Conservation (phyloP, 2,888 invertebrate species). For the Pseudococcus longispinus region DNA sequence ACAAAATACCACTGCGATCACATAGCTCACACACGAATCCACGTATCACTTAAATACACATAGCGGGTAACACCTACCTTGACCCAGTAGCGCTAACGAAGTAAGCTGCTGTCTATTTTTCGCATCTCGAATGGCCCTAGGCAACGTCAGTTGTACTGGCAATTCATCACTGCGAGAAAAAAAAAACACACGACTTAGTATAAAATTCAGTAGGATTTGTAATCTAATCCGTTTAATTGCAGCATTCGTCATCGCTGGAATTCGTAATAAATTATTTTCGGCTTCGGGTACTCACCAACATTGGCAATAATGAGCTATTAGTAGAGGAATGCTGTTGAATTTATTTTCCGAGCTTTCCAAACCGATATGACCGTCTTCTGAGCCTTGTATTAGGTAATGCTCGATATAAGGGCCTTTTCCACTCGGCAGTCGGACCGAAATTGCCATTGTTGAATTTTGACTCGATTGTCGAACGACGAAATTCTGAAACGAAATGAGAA, state of each 20-base stretch:
- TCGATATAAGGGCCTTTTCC: conserved; percentile 92
- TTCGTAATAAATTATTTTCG: background rate
- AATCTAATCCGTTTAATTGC: background rate
- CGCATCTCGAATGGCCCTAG: conserved; percentile 84
- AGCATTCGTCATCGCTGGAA: background rate
- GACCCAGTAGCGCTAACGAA: conserved; percentile 87
- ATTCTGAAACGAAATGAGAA: conserved; percentile 68
- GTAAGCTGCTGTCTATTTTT: conserved; percentile 89
- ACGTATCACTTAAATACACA: conserved; percentile 32
- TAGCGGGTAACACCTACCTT: too few relatives aligned
- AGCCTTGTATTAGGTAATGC: conserved; percentile 92
- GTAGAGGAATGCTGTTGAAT: conserved; percentile 89
- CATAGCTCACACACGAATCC: background rate
- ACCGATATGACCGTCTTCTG: conserved; percentile 76
- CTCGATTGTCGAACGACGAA: conserved; percentile 95
- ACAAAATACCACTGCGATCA: background rate
- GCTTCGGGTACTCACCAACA: conserved; percentile 72
- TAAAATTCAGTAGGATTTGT: background rate
- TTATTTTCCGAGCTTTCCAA: conserved; percentile 93
- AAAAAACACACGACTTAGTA: background rate
- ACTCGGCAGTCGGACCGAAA: conserved; percentile 86
- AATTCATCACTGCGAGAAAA: conserved; percentile 79
- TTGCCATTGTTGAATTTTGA: conserved; percentile 91
- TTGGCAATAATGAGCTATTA: conserved; percentile 92
- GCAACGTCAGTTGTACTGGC: conserved; percentile 86